phyloP scores from a whole-genome alignment of 2,888 invertebrate species.

The Cynaeus angustus region DNA sequence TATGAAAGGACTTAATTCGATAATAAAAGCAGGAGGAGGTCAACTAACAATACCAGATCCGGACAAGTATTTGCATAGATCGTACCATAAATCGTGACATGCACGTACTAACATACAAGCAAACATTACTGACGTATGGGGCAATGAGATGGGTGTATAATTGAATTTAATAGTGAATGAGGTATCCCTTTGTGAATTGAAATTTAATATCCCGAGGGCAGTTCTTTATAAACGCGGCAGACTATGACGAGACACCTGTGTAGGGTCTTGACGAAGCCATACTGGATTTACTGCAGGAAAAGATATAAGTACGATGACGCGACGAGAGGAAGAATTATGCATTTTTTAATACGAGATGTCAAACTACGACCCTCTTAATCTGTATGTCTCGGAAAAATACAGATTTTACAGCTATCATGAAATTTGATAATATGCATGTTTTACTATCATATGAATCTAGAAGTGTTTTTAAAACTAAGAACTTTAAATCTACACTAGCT shows the following conservation, averaged over 20 bases:
- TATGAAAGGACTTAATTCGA: constrained; percentile 51
- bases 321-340: not conserved
- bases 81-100: constrained; percentile 49
- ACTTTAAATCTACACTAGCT: no score
- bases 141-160: constrained; percentile 53
- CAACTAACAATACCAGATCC: constrained; percentile 45
- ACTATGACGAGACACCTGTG: constrained; percentile 52
- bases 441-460: no score
- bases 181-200: constrained; percentile 59
- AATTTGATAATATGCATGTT: no score
- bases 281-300: constrained; percentile 19
- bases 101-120: constrained; percentile 30
- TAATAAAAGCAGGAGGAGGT: constrained; percentile 50
- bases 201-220: constrained; percentile 59
- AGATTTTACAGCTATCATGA: no score
- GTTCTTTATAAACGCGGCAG: constrained; percentile 52
- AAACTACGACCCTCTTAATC: no score
- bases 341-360: not conserved
- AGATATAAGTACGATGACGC: constrained; percentile 11
- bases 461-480: no score
- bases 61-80: constrained; percentile 39
- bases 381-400: no score
- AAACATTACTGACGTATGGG: constrained; percentile 37
- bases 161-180: constrained; percentile 63
- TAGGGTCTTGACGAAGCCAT: constrained; percentile 48